Conservation (phyloP, 2,888 invertebrate species). For the Campaea margaritaria region DNA sequence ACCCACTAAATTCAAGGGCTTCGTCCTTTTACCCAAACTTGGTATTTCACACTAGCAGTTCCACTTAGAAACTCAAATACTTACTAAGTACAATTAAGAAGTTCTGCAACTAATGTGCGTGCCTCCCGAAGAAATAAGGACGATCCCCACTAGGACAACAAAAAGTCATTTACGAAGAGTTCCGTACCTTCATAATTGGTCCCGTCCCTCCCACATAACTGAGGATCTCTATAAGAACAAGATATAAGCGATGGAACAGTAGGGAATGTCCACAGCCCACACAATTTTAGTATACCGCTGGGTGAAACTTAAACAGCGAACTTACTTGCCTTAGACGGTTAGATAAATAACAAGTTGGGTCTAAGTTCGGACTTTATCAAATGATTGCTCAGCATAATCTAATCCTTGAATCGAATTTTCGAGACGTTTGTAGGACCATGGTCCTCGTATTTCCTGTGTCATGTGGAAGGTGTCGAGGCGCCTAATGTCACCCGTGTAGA, state of each 20-base stretch:
- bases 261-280: background rate
- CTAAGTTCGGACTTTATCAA: too few species aligned
- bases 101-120: conserved; percentile 12
- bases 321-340: too few species aligned
- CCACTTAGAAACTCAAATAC: conserved; percentile 12
- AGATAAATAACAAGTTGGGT: too few species aligned
- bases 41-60: background rate
- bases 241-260: background rate
- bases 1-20: background rate
- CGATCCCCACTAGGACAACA: conserved; percentile 17
- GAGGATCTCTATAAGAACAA: conserved; percentile 1
- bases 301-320: too few species aligned
- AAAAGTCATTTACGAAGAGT: conserved; percentile 33
- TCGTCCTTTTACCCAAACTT: background rate
- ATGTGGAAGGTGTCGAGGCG: too few species aligned
- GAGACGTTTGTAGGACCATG: too few species aligned
- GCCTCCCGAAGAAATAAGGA: conserved; percentile 16
- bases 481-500: too few species aligned
- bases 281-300: too few species aligned
- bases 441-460: too few species aligned
- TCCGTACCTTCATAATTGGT: conserved; percentile 31
- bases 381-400: too few species aligned
- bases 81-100: conserved; percentile 15
- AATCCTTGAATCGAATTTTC: too few species aligned
- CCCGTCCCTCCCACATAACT: conserved; percentile 18